Percentiles rank a stretch among this genome's conserved stretches.
These are phyloP conservation scores for Toxotes chatareus DNA, from an alignment of 2,113 vertebrate species.

Conservation along the genomic window DNA sequence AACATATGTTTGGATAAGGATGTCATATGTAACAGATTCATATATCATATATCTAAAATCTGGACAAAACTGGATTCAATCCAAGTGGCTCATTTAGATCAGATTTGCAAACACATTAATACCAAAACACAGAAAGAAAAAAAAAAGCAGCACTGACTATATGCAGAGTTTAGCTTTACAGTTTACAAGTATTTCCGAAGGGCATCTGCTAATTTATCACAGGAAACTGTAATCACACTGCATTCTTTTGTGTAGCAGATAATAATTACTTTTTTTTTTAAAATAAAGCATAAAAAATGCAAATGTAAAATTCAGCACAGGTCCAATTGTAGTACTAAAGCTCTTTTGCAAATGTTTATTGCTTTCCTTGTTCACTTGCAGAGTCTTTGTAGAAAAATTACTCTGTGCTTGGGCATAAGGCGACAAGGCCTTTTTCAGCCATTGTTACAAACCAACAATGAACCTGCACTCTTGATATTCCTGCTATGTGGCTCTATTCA, in stretches of 20 bases:
- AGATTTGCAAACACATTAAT: neutral
- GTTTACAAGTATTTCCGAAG: neutral
- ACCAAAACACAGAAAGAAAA: conserved; percentile 1
- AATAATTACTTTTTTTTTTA: no score
- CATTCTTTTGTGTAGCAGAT: neutral
- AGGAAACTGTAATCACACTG: neutral
- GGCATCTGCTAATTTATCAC: neutral
- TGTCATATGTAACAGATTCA: no score
- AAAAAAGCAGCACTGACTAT: neutral
- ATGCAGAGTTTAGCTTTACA: no score
- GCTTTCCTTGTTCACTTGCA: neutral
- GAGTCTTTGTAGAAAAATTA: neutral
- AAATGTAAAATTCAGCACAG: neutral
- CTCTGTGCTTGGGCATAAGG: neutral
- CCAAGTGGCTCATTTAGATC: no score
- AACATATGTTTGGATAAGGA: no score
- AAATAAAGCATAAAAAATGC: neutral
- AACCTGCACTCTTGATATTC: neutral
- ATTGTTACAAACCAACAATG: neutral
- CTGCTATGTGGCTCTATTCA: neutral
- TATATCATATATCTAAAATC: neutral
- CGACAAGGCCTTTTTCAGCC: neutral
- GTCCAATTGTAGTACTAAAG: no score
- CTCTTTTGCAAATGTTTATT: neutral
- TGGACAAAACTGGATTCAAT: no score